Evolutionary conservation across 2,888 invertebrate genomes (phyloP), one percentile per base, ranked within the genome.

Genomic region (Cephus nigrinus): DNA sequence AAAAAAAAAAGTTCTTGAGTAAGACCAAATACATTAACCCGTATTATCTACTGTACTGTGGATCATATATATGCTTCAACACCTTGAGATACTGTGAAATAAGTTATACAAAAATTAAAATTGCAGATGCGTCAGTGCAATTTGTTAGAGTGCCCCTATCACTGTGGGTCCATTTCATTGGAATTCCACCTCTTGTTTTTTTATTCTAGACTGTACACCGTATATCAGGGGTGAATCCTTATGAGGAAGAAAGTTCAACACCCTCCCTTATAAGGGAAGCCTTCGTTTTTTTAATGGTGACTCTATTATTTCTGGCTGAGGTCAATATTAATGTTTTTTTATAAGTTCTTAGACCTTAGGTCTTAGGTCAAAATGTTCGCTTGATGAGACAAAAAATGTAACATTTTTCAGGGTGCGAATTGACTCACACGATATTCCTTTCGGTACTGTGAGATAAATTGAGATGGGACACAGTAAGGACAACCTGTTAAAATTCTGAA

Each of bases 31-130:
- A 36, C 30, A 74, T 30, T 74, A 30, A 55, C 32, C 15, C n/a
- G 31, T 11, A 12, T n/a, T 73, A 40, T 40, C 15, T 40, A 15
- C 40, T 40, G 15, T 15, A 15, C 40, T 5, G 15, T 15, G 15
- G 2, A 15, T 40, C 4, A 40, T 40, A 40, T 40, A 40, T 40
- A 15, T 15, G 4, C 5, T 15, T 0, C 4, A 15, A 5, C 40
- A 40, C 40, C 40, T 40, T 40, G 15, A 40, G 5, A 15, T 40
- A 40, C 2, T 15, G 15, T 15, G 31, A 69, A 69, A 69, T 69
- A 69, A 69, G 69, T 69, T 69, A 69, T 69, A 12, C 69, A 12
- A 32, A 69, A 69, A 69, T 69, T 69, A 69, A 4, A 69, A 69
- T 69, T 69, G 69, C 69, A 69, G 69, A 69, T 69, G 15, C 30